Base-by-base conservation (phyloP, 2,113 vertebrate genomes). In the Triplophysa rosa region DNA sequence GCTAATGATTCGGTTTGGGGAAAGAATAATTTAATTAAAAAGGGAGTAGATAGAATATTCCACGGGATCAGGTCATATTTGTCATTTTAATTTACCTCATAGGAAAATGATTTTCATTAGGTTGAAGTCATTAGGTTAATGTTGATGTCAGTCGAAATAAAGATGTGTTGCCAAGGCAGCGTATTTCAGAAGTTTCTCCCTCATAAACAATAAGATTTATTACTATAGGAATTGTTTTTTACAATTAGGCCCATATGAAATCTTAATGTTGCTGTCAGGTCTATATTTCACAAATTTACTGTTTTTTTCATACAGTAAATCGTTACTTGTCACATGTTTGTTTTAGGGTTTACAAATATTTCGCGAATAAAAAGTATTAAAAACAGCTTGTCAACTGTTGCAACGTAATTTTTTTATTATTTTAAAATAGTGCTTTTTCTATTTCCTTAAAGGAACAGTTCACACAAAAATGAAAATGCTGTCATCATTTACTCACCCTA, bases 21-120 rank as follows among this genome's bases (percentile, higher is more conserved):
- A 78, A 76, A 37, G 79, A 77, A 86, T 89, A 84, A 89, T 87
- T 86, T 83, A 81, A 91, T 91, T 88, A 80, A 42, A 49, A 74
- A 21, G 37, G 68, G 78, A 64, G 77, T 49, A 67, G 67, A 77
- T 21, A 37, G 58, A 71, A 64, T 40, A 77, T 78, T 88, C 79
- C 79, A 81, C 63, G 89, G 86, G 88, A 89, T 65, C 77, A 79
- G 37, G 86, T 85, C 83, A 70, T 77, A 86, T 86, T 88, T 86
- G 85, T 84, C 74, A 63, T 75, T 70, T 70, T 67, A 82, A 80
- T 75, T 78, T 85, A 80, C 68, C 70, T 83, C 54, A 68, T 61
- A 76, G 23, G 83, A 86, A 83, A 85, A 59, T 42, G 49, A 49
- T 62, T 75, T 77, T 79, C 54, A 56, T 81, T 82, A 45, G 83